These are phyloP conservation scores for Campylomormyrus numenius DNA, from an alignment of 2,113 vertebrate genomes.

Conservation along the genomic window DNA sequence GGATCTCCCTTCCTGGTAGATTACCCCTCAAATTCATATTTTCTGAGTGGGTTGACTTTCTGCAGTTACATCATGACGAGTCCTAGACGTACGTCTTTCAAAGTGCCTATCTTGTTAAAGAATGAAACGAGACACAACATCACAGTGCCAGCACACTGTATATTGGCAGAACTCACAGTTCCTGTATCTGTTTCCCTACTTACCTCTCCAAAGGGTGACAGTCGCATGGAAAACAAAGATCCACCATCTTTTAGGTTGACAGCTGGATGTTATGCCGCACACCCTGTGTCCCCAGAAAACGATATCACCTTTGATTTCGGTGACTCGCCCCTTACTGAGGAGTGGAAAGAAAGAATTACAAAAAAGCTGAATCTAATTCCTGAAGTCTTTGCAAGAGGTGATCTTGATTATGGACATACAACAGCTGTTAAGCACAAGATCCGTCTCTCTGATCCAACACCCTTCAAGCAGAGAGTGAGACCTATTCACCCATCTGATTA, in stretches of 20 bases:
- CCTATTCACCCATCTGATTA: conserved; percentile 1
- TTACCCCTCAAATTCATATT: background rate
- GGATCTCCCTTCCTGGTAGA: background rate
- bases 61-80: background rate
- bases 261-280: background rate
- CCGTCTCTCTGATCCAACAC: background rate
- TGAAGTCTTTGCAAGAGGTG: background rate
- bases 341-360: background rate
- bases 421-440: background rate
- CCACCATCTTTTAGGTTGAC: background rate
- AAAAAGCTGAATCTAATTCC: background rate
- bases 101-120: background rate
- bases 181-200: background rate
- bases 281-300: background rate
- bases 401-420: background rate
- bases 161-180: background rate
- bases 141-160: background rate
- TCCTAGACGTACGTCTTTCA: background rate
- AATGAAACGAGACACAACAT: background rate
- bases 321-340: background rate
- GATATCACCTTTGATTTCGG: background rate
- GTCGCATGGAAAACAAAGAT: background rate
- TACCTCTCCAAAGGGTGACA: background rate
- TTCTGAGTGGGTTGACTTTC: background rate
- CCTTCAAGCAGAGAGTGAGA: conserved; percentile 15